These are phyloP conservation scores for Pristis pectinata DNA, from an alignment of 2,797 vertebrate genomes.

Conservation along the genomic window DNA sequence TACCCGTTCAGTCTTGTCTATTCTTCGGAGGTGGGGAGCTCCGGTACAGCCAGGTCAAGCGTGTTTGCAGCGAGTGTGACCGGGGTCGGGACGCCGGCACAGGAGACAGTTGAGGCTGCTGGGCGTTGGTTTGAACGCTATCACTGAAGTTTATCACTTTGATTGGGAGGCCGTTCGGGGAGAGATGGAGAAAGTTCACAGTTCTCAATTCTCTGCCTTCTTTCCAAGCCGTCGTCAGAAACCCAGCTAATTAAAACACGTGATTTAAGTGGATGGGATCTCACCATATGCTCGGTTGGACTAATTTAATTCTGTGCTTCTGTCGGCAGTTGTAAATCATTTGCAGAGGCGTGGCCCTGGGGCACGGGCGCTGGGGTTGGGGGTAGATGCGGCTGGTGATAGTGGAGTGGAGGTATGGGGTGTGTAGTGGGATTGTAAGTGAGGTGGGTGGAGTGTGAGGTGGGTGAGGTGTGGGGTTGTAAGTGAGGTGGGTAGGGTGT, in stretches of 20 bases:
- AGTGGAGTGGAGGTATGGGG: too few relatives aligned
- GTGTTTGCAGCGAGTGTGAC: not conserved
- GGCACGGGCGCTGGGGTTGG: too few relatives aligned
- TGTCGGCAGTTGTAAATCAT: not conserved
- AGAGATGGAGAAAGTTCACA: not conserved
- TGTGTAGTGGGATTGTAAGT: too few relatives aligned
- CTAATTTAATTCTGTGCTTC: conserved; percentile 15
- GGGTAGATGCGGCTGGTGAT: too few relatives aligned
- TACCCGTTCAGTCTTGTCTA: not conserved
- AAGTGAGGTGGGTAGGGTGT: too few relatives aligned
- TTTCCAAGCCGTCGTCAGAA: too few relatives aligned
- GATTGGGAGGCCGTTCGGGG: not conserved
- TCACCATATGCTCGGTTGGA: not conserved
- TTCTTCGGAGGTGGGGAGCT: not conserved
- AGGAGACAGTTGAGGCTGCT: not conserved
- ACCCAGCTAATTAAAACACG: not conserved
- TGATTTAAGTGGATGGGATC: not conserved
- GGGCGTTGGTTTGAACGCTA: not conserved
- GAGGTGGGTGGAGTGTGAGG: too few relatives aligned
- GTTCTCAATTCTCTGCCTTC: not conserved
- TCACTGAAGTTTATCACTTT: conserved; percentile 9
- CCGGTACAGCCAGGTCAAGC: not conserved
- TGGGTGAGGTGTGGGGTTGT: too few relatives aligned
- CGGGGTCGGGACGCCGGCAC: too few relatives aligned
- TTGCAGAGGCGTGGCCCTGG: not conserved